A percentile compares a stretch with the other conserved stretches of the same genome.
Conservation (phyloP, 2,113 vertebrate species). For the Alexandromys fortis region DNA sequence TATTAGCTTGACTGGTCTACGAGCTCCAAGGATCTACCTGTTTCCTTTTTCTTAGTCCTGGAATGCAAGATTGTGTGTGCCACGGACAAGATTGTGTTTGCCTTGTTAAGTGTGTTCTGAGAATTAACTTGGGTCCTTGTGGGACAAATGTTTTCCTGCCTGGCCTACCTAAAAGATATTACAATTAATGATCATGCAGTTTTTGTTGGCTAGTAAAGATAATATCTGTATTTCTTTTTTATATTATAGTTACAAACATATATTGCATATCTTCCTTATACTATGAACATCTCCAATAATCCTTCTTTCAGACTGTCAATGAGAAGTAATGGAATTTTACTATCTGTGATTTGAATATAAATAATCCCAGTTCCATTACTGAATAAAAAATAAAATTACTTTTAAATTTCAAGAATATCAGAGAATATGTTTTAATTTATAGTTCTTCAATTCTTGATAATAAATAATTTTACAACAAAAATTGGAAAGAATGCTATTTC, state of each 20-base stretch:
- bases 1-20: no score
- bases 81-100: no score
- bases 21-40: no score
- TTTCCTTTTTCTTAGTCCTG: neutral
- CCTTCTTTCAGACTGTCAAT: neutral
- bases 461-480: neutral
- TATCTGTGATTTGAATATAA: neutral
- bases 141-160: neutral
- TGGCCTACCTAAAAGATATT: neutral
- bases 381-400: neutral
- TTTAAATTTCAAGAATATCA: slow-evolving; percentile 22
- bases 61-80: no score
- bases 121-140: neutral
- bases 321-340: neutral
- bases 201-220: neutral
- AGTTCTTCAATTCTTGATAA: neutral
- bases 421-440: neutral
- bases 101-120: neutral
- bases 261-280: neutral
- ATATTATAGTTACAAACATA: neutral
- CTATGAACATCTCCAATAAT: neutral
- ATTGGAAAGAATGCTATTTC: slow-evolving; percentile 6
- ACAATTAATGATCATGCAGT: neutral
- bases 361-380: neutral
- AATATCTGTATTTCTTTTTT: neutral